Evolutionary conservation across 2,113 vertebrate genomes (phyloP).

Genomic region (Sturnira hondurensis): DNA sequence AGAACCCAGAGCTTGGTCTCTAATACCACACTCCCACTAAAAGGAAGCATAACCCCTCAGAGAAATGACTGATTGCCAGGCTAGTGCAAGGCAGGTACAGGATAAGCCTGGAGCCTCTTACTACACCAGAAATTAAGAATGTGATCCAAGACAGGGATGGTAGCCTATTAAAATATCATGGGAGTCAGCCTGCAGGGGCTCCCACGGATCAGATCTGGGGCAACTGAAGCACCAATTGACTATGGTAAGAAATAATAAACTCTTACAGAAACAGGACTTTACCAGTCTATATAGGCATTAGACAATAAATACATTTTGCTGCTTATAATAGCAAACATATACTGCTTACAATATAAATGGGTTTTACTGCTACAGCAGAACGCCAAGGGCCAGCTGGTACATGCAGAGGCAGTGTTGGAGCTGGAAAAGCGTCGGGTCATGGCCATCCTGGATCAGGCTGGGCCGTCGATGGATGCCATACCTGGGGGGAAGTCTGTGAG

Average conservation of each 20-base stretch:
- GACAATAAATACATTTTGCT: neutral
- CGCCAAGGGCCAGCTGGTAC: neutral
- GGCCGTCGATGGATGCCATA: no score
- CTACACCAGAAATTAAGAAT: neutral
- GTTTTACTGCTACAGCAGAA: neutral
- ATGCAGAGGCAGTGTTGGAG: neutral
- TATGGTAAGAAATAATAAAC: neutral
- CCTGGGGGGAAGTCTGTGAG: rapidly evolving
- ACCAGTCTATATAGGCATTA: neutral
- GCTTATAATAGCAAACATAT: neutral
- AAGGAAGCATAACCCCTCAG: neutral
- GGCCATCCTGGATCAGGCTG: neutral
- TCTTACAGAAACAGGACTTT: neutral
- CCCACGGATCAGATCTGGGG: neutral
- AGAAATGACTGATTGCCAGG: neutral
- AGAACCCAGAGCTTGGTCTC: neutral
- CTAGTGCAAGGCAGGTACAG: neutral
- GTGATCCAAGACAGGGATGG: neutral
- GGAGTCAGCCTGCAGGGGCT: neutral
- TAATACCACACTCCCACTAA: neutral
- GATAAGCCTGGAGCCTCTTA: neutral
- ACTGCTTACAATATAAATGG: neutral
- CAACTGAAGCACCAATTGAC: neutral
- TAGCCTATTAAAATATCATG: neutral
- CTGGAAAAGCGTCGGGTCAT: neutral